phyloP scores from a whole-genome alignment of 53 echinoderm and acorn worm genomes.

The Echinometra lucunter region DNA sequence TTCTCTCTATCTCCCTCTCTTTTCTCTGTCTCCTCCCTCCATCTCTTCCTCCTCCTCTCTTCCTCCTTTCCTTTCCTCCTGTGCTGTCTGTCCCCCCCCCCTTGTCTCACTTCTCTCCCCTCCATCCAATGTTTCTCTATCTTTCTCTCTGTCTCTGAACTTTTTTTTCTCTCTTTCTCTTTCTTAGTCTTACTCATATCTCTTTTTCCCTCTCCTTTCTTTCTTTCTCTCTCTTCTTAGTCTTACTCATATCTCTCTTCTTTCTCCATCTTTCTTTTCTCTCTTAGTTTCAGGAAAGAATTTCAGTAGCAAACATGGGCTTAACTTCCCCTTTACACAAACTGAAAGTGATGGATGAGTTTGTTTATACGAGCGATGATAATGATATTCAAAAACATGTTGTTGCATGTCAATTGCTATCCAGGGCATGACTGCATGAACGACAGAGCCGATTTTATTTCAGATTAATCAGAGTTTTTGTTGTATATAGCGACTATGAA shows the following conservation, averaged over 20 bases:
- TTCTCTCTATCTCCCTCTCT: neutral
- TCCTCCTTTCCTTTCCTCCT: neutral
- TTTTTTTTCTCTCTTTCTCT: neutral
- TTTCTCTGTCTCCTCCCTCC: neutral
- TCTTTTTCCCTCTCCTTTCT: neutral
- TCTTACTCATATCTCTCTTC: neutral
- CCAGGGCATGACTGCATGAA: slow-evolving; percentile 27
- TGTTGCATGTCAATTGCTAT: slow-evolving; percentile 20
- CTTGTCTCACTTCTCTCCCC: neutral
- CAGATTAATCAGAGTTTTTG: neutral
- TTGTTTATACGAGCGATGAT: slow-evolving; percentile 43
- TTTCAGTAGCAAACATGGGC: neutral
- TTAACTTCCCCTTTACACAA: neutral
- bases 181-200: neutral
- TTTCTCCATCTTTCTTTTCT: neutral
- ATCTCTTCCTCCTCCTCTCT: neutral
- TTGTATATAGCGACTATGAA: neutral
- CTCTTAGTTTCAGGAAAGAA: neutral
- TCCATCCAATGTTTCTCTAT: neutral
- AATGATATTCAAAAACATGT: slow-evolving; percentile 64
- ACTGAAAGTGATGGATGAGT: slow-evolving; percentile 28
- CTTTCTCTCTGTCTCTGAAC: no score
- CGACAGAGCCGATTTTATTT: neutral
- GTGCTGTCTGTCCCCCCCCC: neutral
- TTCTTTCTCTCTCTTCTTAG: neutral